Evolutionary conservation across 2,888 invertebrate genomes (phyloP).

Genomic region (Acleris laterana): DNA sequence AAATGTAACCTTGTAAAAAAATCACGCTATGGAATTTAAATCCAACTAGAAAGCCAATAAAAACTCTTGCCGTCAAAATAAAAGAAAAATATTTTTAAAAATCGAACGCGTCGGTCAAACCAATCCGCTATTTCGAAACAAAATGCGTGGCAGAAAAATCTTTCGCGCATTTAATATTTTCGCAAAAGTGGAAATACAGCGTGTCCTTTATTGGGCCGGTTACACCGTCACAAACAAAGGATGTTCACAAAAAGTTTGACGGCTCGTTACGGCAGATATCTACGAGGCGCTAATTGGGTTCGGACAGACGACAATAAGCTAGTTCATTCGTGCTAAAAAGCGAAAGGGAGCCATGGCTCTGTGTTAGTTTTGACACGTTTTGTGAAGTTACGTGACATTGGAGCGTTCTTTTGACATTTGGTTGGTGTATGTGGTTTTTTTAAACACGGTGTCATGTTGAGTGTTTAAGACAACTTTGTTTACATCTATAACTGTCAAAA

Average conservation of each 20-base stretch:
- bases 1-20: too few relatives aligned
- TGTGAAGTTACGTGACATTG: neutral
- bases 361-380: slow-evolving; percentile 8
- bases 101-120: slow-evolving; percentile 47
- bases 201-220: slow-evolving; percentile 26
- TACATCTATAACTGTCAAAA: too few relatives aligned
- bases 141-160: slow-evolving; percentile 18
- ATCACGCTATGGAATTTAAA: too few relatives aligned
- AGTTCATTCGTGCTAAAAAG: slow-evolving; percentile 8
- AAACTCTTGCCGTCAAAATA: neutral
- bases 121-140: slow-evolving; percentile 10
- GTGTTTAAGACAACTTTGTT: too few relatives aligned
- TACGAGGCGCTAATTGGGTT: slow-evolving; percentile 66
- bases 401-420: neutral
- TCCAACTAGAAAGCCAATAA: neutral
- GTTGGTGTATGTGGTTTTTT: neutral
- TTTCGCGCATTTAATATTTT: slow-evolving; percentile 22
- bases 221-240: slow-evolving; percentile 55
- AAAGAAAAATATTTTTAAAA: slow-evolving; percentile 41
- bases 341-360: slow-evolving; percentile 6
- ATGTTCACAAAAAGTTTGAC: slow-evolving; percentile 73
- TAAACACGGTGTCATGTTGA: too few relatives aligned
- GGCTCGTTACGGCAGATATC: slow-evolving; percentile 62
- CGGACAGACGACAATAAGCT: slow-evolving; percentile 51
- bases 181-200: slow-evolving; percentile 18